Evolutionary conservation across 1,140 invertebrate species (phyloP), one percentile per base, ranked within the genome.

Genomic region (Caligus rogercresseyi): DNA sequence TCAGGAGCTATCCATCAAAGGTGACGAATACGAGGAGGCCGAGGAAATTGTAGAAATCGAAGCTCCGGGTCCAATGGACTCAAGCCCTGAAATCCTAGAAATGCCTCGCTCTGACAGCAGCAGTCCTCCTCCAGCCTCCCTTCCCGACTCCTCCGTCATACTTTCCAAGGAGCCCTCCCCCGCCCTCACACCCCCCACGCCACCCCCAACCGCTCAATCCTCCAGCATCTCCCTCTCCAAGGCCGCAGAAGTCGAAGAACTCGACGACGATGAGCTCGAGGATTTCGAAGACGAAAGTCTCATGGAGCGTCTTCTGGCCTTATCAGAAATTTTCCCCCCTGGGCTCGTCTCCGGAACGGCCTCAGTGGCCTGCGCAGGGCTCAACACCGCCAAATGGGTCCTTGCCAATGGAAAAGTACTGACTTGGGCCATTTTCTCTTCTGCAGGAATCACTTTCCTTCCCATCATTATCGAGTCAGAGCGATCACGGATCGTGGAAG

Each of bases 401-500:
- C 43, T 25, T 15, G n/a, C 23, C 15, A 25, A 18, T 14, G 18
- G 24, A 14, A 25, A 25, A 53, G 21, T 25, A 14, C 13, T 60
- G 11, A n/a, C 57, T 2, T 60, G 57, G 57, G 26, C n/a, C 26
- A 26, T 43, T 14, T 60, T 25, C 25, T 25, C 20, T 24, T 60
- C 57, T 15, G 57, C 57, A 14, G 57, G 20, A 18, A 60, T 60
- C n/a, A 60, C 25, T 21, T 60, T 60, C 16, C n/a, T 60, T 13
- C 57, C 57, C 23, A 60, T 60, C n/a, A 63, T 63, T 21, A 63
- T 63, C 25, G 61, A 63, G 20, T 53, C 61, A 16, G 61, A 63
- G 53, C 52, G 61, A 25, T 21, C 52, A 23, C 19, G 51, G 18
- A 63, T 63, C 15, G 25, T 54, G 19, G 61, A 63, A 13, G 51